phyloP scores from a whole-genome alignment of 23 tunicate species.

The Aplidium turbinatum region DNA sequence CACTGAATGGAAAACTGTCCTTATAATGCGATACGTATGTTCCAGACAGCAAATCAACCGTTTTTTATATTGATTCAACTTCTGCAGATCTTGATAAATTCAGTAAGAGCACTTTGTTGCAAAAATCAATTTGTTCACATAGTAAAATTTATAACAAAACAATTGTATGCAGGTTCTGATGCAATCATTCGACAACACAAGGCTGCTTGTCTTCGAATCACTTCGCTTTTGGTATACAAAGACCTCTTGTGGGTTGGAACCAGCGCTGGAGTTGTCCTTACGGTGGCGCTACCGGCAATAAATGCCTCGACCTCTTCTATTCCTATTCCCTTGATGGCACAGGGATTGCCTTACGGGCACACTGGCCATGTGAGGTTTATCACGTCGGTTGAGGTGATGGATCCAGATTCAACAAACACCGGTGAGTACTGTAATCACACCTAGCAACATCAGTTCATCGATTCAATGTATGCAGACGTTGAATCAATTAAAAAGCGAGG shows the following conservation, averaged over 20 bases:
- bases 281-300: slow-evolving; percentile 72
- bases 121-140: no score
- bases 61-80: no score
- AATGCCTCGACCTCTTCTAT: slow-evolving; percentile 41
- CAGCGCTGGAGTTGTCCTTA: slow-evolving; percentile 90
- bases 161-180: slow-evolving; percentile 63
- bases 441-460: no score
- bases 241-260: slow-evolving; percentile 92
- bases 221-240: slow-evolving; percentile 83
- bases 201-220: slow-evolving; percentile 91
- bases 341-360: slow-evolving; percentile 81
- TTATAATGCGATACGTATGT: no score
- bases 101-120: not conserved
- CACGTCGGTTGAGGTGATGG: slow-evolving; percentile 45
- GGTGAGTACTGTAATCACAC: no score
- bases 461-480: no score
- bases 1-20: no score
- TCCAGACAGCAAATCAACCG: no score
- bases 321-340: slow-evolving; percentile 60
- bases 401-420: slow-evolving; percentile 20
- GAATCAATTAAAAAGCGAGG: no score
- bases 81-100: no score
- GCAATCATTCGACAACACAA: slow-evolving; percentile 96
- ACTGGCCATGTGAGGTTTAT: slow-evolving; percentile 94
- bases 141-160: no score